Percentiles rank a stretch among this genome's conserved stretches.
phyloP scores from a whole-genome alignment of 2,888 invertebrate species.

The Drosophila longiperda region DNA sequence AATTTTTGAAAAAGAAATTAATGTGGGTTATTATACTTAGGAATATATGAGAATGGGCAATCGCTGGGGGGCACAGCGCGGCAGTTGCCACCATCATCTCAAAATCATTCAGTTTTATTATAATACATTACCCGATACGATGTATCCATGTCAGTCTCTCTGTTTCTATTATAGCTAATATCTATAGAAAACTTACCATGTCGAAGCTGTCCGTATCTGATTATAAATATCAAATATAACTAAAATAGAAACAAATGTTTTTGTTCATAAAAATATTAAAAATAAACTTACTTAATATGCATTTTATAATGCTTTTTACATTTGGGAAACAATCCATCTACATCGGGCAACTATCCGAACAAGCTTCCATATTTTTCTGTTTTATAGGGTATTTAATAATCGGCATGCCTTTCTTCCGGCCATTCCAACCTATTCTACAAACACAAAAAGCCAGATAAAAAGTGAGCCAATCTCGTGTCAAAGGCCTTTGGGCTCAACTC shows the following conservation, averaged over 20 bases:
- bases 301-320: not conserved
- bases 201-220: too few species aligned
- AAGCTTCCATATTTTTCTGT: not conserved
- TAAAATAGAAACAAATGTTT: not conserved
- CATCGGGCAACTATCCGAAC: not conserved
- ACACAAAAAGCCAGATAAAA: slow-evolving; percentile 3
- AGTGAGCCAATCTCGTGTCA: slow-evolving; percentile 23
- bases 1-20: not conserved
- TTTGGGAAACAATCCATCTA: not conserved
- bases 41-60: not conserved
- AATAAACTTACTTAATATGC: not conserved
- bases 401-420: not conserved
- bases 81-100: too few species aligned
- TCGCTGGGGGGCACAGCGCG: not conserved
- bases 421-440: not conserved
- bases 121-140: not conserved
- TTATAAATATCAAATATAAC: too few species aligned
- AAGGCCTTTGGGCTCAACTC: slow-evolving; percentile 21
- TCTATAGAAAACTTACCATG: too few species aligned
- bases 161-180: too few species aligned
- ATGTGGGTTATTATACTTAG: not conserved
- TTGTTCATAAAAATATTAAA: not conserved
- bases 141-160: too few species aligned
- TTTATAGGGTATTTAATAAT: not conserved
- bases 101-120: not conserved